Evolutionary conservation across 2,797 vertebrate genomes (phyloP).

Genomic region (Poeciliopsis turneri): DNA sequence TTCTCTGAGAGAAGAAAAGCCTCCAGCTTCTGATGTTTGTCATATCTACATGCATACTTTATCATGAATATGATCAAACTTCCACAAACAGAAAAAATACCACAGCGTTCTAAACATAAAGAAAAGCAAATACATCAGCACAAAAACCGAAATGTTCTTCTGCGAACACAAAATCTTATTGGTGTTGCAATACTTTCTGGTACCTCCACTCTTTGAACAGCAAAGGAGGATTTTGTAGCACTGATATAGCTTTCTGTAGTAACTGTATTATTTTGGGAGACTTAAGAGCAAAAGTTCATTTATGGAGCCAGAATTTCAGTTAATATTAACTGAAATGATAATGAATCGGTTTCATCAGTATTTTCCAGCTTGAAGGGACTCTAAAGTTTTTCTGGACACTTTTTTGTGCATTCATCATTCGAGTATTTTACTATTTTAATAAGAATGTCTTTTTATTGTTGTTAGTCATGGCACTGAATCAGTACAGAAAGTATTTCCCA

Average conservation of each 20-base stretch:
- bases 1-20: constrained; percentile 39
- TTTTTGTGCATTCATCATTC: background rate
- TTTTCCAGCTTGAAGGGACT: background rate
- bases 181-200: background rate
- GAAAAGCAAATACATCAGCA: constrained; percentile 2
- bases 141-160: background rate
- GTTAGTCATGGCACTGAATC: background rate
- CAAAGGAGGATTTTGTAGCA: background rate
- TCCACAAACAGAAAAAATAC: background rate
- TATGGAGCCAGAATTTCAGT: background rate
- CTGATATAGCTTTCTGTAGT: background rate
- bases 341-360: background rate
- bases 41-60: constrained; percentile 34
- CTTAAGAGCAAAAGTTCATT: background rate
- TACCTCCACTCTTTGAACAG: background rate
- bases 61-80: constrained; percentile 17
- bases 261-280: background rate
- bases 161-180: background rate
- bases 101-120: constrained; percentile 2
- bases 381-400: background rate
- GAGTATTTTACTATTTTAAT: background rate
- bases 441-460: background rate
- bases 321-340: background rate
- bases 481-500: background rate
- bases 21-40: constrained; percentile 19